Percentiles rank a stretch among this genome's conserved stretches.
Evolutionary conservation across 2,113 vertebrate species (phyloP).

Genomic region (Halcyon senegalensis): DNA sequence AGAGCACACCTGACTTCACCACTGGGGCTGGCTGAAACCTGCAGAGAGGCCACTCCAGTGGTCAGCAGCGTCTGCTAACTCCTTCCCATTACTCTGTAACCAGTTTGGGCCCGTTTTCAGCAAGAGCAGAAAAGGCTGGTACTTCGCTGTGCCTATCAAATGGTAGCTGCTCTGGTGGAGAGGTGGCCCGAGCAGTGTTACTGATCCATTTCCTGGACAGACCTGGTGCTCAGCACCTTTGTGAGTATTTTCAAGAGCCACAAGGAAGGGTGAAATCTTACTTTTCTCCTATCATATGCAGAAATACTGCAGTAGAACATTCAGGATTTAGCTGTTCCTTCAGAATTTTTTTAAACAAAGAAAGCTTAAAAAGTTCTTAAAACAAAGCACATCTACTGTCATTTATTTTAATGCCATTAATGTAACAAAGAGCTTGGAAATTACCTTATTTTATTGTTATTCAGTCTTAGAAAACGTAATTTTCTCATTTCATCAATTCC

Average conservation of each 20-base stretch:
- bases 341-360: background rate
- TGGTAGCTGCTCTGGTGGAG: accelerated
- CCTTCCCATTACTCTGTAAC: background rate
- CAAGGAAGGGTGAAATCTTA: background rate
- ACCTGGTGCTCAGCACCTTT: background rate
- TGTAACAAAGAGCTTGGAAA: background rate
- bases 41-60: background rate
- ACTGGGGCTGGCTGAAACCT: background rate
- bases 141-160: background rate
- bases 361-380: background rate
- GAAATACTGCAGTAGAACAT: background rate
- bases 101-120: background rate
- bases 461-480: conserved; percentile 89
- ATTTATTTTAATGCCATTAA: background rate
- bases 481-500: conserved; percentile 91
- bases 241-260: background rate
- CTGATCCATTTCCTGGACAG: background rate
- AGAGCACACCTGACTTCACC: accelerated
- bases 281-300: background rate
- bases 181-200: background rate
- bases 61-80: background rate
- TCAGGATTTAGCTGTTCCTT: background rate
- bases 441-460: conserved; percentile 95
- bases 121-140: background rate
- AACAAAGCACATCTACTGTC: background rate